These are phyloP conservation scores for Trichoplusia ni DNA, from an alignment of 1,140 invertebrate species.

Conservation along the genomic window DNA sequence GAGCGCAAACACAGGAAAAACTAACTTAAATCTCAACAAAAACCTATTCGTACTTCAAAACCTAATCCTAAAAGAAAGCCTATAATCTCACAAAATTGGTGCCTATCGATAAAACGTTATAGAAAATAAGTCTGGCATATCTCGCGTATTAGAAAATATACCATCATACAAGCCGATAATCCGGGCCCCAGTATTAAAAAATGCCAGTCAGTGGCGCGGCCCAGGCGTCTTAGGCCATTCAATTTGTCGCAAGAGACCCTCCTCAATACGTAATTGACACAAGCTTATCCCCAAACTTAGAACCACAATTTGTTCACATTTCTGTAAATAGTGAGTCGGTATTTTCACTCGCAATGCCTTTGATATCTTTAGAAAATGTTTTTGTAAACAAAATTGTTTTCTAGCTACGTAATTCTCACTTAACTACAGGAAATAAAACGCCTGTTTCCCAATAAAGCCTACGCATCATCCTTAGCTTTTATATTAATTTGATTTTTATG, in stretches of 20 bases:
- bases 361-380: not conserved
- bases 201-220: conserved; percentile 52
- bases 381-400: conserved; percentile 8
- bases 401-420: not conserved
- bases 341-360: conserved; percentile 35
- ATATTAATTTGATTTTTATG: conserved; percentile 3
- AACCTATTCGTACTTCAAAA: not conserved
- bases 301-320: conserved; percentile 68
- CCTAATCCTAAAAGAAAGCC: not conserved
- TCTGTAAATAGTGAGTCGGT: conserved; percentile 59
- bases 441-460: not conserved
- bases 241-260: conserved; percentile 74
- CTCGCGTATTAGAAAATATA: conserved; percentile 48
- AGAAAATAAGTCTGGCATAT: conserved; percentile 11
- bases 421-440: conserved; percentile 1
- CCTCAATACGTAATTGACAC: conserved; percentile 76
- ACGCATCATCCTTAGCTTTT: not conserved
- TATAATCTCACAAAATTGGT: not conserved
- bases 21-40: too few species aligned
- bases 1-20: too few species aligned
- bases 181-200: conserved; percentile 58
- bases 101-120: conserved; percentile 9
- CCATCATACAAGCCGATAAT: conserved; percentile 47
- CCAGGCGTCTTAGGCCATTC: conserved; percentile 59
- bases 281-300: conserved; percentile 66